A percentile compares a stretch with the other conserved stretches of the same genome.
Evolutionary conservation across 2,797 vertebrate genomes (phyloP).

Genomic region (Otolemur crassicaudatus): DNA sequence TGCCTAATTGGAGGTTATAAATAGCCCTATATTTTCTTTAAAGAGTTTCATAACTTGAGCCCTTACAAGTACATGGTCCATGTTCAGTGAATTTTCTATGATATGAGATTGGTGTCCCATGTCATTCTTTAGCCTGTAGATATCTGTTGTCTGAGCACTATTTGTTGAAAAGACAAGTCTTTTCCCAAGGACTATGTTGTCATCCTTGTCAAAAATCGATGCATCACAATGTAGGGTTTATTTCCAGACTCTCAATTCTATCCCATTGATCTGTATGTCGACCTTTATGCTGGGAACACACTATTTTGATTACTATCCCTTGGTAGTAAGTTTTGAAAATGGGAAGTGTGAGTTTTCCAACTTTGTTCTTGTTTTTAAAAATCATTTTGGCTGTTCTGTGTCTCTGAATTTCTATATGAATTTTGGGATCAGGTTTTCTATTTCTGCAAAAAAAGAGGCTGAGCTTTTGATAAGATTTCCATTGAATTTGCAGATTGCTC

Average conservation of each 20-base stretch:
- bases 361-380: not conserved
- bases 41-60: not conserved
- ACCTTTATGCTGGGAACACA: not conserved
- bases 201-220: not conserved
- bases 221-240: accelerated
- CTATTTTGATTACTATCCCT: not conserved
- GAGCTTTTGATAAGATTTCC: not conserved
- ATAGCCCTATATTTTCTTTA: not conserved
- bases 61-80: not conserved
- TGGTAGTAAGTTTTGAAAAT: not conserved
- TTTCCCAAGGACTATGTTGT: not conserved
- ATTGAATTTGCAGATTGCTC: not conserved
- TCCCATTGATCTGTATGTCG: not conserved
- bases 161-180: not conserved
- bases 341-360: not conserved
- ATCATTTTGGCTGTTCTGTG: not conserved
- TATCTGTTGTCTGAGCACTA: too few species aligned
- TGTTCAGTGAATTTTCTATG: not conserved
- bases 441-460: not conserved
- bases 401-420: not conserved
- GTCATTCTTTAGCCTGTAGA: not conserved
- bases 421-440: not conserved
- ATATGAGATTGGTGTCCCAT: not conserved
- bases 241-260: not conserved
- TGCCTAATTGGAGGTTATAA: not conserved